A percentile compares a stretch with the other conserved stretches of the same genome.
These are phyloP conservation scores for Hydrochoerus hydrochaeris DNA, from an alignment of 2,113 vertebrate genomes.

Conservation along the genomic window DNA sequence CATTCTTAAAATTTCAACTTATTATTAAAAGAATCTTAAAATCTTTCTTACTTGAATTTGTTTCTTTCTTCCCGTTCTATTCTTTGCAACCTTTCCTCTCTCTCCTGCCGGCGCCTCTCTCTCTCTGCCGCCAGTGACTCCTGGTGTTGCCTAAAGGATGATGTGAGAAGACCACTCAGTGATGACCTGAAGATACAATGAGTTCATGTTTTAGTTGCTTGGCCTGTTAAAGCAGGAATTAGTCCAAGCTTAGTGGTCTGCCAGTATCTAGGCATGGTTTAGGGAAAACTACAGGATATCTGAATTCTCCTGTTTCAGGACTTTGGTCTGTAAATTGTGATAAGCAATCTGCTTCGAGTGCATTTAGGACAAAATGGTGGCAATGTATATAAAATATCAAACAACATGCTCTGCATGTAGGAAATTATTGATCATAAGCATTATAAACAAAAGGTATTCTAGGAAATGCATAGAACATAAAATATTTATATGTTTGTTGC, in stretches of 20 bases:
- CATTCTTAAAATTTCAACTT: neutral
- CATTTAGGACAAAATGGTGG: neutral
- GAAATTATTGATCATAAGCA: neutral
- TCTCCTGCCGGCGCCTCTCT: constrained; percentile 93
- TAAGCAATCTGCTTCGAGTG: neutral
- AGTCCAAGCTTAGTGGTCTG: neutral
- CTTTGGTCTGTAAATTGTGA: neutral
- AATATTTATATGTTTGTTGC: neutral
- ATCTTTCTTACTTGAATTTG: constrained; percentile 93
- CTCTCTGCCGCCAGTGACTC: constrained; percentile 96
- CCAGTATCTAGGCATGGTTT: neutral
- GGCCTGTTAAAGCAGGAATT: neutral
- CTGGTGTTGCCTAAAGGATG: constrained; percentile 97
- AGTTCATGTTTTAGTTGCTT: constrained; percentile 58
- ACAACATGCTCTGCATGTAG: neutral
- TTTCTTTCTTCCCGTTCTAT: constrained; percentile 97
- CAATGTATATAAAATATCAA: neutral
- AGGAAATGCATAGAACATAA: neutral
- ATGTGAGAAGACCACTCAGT: constrained; percentile 93
- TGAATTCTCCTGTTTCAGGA: neutral
- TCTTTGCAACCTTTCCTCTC: constrained; percentile 96
- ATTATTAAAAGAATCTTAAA: neutral
- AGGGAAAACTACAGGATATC: neutral
- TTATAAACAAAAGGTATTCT: neutral
- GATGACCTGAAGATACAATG: constrained; percentile 85